phyloP scores from a whole-genome alignment of 1,140 invertebrate species.

The Vollenhovia emeryi region DNA sequence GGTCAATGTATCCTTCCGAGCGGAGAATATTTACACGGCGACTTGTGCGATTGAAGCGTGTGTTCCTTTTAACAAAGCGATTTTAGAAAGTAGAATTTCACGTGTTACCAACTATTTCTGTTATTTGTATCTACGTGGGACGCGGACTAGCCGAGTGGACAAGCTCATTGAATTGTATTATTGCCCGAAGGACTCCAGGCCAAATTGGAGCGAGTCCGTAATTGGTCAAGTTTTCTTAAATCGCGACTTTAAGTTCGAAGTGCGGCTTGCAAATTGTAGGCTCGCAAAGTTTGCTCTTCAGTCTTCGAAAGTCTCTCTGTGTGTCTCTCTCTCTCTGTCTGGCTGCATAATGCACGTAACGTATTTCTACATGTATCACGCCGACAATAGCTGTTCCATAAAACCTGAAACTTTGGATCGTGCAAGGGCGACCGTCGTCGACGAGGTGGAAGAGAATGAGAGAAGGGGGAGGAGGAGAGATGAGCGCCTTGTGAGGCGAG shows the following conservation, averaged over 20 bases:
- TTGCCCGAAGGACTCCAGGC: background rate
- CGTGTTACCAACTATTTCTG: background rate
- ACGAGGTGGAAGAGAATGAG: slow-evolving; percentile 17
- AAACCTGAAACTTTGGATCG: slow-evolving; percentile 65
- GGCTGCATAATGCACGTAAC: slow-evolving; percentile 62
- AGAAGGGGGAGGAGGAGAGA: slow-evolving; percentile 20
- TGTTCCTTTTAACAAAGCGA: background rate
- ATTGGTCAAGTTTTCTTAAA: background rate
- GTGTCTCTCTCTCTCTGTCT: background rate
- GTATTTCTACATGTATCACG: slow-evolving; percentile 55
- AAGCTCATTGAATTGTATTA: background rate
- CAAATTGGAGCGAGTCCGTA: background rate
- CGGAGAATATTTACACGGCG: background rate
- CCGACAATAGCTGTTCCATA: slow-evolving; percentile 55
- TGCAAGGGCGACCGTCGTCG: slow-evolving; percentile 42
- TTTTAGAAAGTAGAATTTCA: background rate
- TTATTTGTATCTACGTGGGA: background rate
- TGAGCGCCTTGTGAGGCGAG: slow-evolving; percentile 68
- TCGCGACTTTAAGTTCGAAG: background rate
- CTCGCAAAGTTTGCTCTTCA: background rate
- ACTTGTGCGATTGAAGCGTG: background rate
- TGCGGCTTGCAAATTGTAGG: background rate
- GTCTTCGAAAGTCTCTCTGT: background rate
- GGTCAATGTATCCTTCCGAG: background rate
- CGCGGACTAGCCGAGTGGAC: background rate